Evolutionary conservation across 1,140 invertebrate genomes (phyloP), one percentile per base, ranked within the genome.

Genomic region (Caenorhabditis elegans): DNA sequence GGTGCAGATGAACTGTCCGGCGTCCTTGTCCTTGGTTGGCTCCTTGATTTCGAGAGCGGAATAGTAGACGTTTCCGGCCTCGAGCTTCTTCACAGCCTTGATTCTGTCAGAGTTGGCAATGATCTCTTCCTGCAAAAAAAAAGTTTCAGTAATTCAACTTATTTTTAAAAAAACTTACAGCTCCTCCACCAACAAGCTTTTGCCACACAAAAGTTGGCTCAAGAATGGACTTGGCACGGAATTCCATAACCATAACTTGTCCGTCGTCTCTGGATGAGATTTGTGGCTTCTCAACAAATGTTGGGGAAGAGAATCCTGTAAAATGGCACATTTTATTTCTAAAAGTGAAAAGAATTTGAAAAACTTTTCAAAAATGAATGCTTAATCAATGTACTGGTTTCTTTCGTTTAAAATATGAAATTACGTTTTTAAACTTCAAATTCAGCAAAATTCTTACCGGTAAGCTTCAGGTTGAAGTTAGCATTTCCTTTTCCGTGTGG

Each of bases 231-330:
- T 94, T 95, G 0, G 98, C 94, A 89, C 94, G 95, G 90, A 96
- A 98, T 90, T 97, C 96, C 95, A 99, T 97, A 60, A 97, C 93
- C n/a, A 98, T 95, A 53, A 97, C 91, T 92, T 97, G 96, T 6
- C 96, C 96, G 88, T 95, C 95, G 88, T 97, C 94, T 90, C 96
- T 94, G 0, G 97, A 97, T 84, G 94, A 94, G 86, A 97, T 98
- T 84, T 93, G 92, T 19, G 97, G 97, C 91, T 99, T 99, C 90
- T 98, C 96, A 48, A 96, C 93, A 90, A 99, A 99, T n/a, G 95
- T 96, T 77, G 97, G 97, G 15, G 96, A 95, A 87, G 96, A 87
- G 87, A 89, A 89, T 19, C 90, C 91, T 86, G 85, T 85, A 87
- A 65, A 49, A 31, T 22, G 24, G 3, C 2, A 15, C 0, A 47